Conservation (phyloP, 2,888 invertebrate species). For the Ophion obscuratus region DNA sequence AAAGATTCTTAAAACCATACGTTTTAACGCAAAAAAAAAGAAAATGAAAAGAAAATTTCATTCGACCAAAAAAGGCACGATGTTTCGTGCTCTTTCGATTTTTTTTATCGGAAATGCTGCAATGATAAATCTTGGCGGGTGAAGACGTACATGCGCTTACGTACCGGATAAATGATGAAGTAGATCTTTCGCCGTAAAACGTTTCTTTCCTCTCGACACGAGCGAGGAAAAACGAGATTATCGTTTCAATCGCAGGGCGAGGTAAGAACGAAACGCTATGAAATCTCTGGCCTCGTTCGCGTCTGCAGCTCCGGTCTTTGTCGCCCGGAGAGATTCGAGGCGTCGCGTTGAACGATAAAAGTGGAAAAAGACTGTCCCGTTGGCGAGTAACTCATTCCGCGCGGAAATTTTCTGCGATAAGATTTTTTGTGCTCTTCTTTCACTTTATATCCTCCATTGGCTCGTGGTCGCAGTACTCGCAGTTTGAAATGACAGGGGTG, state of each 20-base stretch:
- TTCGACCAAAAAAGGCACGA: no score
- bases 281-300: background rate
- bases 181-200: background rate
- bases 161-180: no score
- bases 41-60: no score
- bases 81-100: no score
- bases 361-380: slow-evolving; percentile 35
- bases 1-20: no score
- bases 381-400: slow-evolving; percentile 40
- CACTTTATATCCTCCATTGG: background rate
- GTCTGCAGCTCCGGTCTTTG: background rate
- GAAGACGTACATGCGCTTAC: no score
- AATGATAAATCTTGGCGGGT: no score
- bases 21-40: no score
- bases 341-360: slow-evolving; percentile 50
- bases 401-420: slow-evolving; percentile 49
- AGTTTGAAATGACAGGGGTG: slow-evolving; percentile 9
- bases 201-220: background rate
- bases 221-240: background rate
- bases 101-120: no score
- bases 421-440: slow-evolving; percentile 24
- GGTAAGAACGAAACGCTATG: slow-evolving; percentile 18
- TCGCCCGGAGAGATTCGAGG: slow-evolving; percentile 26
- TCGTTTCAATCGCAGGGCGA: background rate
- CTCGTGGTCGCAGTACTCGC: slow-evolving; percentile 15